Percentiles rank a stretch among this genome's conserved stretches.
phyloP scores from a whole-genome alignment of 1,140 invertebrate species.

The Lasioglossum albipes region DNA sequence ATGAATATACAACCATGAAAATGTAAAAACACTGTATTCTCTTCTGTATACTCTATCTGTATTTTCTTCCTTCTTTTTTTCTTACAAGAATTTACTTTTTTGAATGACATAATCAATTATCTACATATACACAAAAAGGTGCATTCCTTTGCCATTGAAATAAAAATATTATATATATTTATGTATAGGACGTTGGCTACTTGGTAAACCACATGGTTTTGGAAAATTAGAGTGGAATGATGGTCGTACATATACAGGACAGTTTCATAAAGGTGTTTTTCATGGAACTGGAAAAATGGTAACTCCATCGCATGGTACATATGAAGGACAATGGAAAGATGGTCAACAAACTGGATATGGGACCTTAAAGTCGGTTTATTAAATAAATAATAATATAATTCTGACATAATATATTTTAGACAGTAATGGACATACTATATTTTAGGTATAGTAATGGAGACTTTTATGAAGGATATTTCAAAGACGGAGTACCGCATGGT shows the following conservation, averaged over 20 bases:
- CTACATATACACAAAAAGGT: too few relatives aligned
- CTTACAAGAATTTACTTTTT: too few relatives aligned
- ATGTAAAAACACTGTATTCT: too few relatives aligned
- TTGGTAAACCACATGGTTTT: conserved; percentile 89
- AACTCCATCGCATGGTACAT: conserved; percentile 83
- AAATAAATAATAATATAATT: conserved; percentile 40
- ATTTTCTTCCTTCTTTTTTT: too few relatives aligned
- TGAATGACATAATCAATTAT: too few relatives aligned
- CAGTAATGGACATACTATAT: conserved; percentile 28
- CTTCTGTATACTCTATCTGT: too few relatives aligned
- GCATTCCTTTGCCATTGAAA: too few relatives aligned
- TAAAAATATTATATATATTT: neutral
- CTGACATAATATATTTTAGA: neutral
- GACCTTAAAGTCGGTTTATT: conserved; percentile 82
- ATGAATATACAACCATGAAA: too few relatives aligned
- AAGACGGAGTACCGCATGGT: conserved; percentile 90
- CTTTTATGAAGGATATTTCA: conserved; percentile 91
- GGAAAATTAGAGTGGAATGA: conserved; percentile 91
- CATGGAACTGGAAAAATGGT: conserved; percentile 88
- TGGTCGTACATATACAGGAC: conserved; percentile 88
- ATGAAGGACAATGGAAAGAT: conserved; percentile 92
- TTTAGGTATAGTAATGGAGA: conserved; percentile 84
- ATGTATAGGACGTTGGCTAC: conserved; percentile 85
- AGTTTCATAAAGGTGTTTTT: conserved; percentile 87
- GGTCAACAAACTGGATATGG: conserved; percentile 91